Evolutionary conservation across 2,113 vertebrate genomes (phyloP).

Genomic region (Austrofundulus limnaeus): DNA sequence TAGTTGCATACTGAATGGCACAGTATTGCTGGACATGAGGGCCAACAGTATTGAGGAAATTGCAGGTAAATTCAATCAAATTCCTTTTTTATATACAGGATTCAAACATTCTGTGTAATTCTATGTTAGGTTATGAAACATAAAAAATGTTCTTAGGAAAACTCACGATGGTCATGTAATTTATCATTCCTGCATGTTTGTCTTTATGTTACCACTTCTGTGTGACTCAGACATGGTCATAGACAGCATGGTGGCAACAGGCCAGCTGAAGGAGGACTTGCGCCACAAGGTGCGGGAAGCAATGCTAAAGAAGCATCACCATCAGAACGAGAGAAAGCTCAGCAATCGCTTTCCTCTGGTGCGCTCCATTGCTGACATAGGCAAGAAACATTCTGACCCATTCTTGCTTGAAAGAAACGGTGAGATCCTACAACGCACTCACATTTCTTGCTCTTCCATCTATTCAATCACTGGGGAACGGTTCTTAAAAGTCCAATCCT

Average conservation of each 20-base stretch:
- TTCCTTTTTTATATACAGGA: not conserved
- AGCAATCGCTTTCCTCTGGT: constrained; percentile 93
- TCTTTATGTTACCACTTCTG: constrained; percentile 2
- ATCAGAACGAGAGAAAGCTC: constrained; percentile 94
- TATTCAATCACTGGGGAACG: constrained; percentile 37
- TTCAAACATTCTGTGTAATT: not conserved
- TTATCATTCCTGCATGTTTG: constrained; percentile 3
- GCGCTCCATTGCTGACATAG: constrained; percentile 97
- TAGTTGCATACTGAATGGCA: constrained; percentile 93
- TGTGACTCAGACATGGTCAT: constrained; percentile 87
- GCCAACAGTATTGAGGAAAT: constrained; percentile 93
- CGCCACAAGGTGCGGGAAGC: constrained; percentile 88
- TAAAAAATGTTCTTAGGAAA: not conserved
- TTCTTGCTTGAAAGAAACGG: constrained; percentile 95
- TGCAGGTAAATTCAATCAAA: constrained; percentile 78
- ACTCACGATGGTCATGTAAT: not conserved
- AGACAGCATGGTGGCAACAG: constrained; percentile 93
- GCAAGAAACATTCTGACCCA: constrained; percentile 99
- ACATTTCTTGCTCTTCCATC: constrained; percentile 65
- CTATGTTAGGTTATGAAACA: not conserved
- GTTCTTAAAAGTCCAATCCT: constrained; percentile 52
- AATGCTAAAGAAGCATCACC: constrained; percentile 92
- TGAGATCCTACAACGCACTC: constrained; percentile 81
- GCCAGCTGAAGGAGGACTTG: constrained; percentile 87
- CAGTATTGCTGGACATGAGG: constrained; percentile 96